Base-by-base conservation (phyloP, 2,888 invertebrate species). In the Eremobia ochroleuca region DNA sequence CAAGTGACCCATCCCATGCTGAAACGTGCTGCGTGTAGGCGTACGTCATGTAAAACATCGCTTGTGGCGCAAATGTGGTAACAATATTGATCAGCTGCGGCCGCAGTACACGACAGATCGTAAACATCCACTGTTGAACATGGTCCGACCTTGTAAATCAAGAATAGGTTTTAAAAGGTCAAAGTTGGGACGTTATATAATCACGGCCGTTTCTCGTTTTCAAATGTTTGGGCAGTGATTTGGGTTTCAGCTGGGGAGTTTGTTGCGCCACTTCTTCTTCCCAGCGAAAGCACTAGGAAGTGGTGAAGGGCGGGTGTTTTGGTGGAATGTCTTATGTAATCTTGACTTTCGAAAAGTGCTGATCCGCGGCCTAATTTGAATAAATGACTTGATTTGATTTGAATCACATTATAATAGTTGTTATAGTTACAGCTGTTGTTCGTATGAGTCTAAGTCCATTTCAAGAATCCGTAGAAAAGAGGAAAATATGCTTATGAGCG, bases 71-170 rank as follows among this genome's bases (percentile, higher is more conserved):
- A 37, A 80, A 70, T 85, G 65, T 66, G 85, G 82, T 59, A 52
- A 65, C 76, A 69, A 85, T 85, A 85, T 82, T 82, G 76, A 82
- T 82, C 69, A 75, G 82, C 82, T 49, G 61, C n/a, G 69, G 82
- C 40, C 18, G 55, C n/a, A 69, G 66, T 81, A 85, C 68, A 81
- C 49, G 68, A 81, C 82, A 69, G 85, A 69, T 81, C 81, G 68
- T 81, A 85, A 81, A 81, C 85, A 81, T 68, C 25, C 82, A 64
- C 55, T 66, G 69, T 66, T 74, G 59, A 81, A 69, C 75, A 58
- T n/a, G 49, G 46, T 3, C 61, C 49, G 37, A 64, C 25, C 66
- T 64, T 28, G 85, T 67, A 85, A 85, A 81, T 85, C 85, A 80
- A 62, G 81, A 80, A 62, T 79, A 49, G 62, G 66, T 34, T 72